Base-by-base conservation (phyloP, 2,797 vertebrate genomes). In the Clarias laeviceps region DNA sequence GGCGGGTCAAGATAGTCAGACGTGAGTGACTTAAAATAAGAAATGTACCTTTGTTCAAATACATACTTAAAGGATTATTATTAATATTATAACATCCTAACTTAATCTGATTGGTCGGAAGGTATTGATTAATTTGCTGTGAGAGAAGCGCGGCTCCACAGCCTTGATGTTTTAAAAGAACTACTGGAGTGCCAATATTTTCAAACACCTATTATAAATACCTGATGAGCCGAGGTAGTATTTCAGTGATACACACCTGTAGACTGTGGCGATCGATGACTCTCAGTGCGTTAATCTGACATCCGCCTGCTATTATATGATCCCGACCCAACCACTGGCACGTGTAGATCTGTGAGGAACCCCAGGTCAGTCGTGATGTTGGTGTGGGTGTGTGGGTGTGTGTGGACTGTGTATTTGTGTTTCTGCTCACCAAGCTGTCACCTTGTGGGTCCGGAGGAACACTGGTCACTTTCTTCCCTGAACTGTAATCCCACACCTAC, bases 401-500 rank as follows among this genome's bases (percentile, higher is more conserved):
- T 8, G 66, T 5, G 37, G 32, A 34, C 32, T 12, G 45, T 32
- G 64, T 17, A 0, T 0, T 17, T 86, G 59, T 73, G 29, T 57
- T 9, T 40, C 5, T 0, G 69, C 89, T 90, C 82, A 93, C 92
- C 85, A 83, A 89, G 73, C 89, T 91, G 14, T 90, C 85, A 29
- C 89, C 88, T 0, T 87, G 65, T n/a, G 80, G 86, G 77, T 93
- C 91, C 32, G 89, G 77, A 15, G 90, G 91, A 4, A 93, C 80
- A 4, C 90, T 91, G 27, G 62, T 50, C 32, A 91, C 62, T 68
- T 91, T 93, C 77, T 81, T 69, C 9, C 91, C 89, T 1, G 89
- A 89, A 40, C 50, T 72, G 50, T 92, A 92, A 61, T 94, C 93
- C 92, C 92, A 94, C n/a, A 93, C 79, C 93, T 94, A 59, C 27